Base-by-base conservation (phyloP, 1,140 invertebrate species). In the Caenorhabditis briggsae region DNA sequence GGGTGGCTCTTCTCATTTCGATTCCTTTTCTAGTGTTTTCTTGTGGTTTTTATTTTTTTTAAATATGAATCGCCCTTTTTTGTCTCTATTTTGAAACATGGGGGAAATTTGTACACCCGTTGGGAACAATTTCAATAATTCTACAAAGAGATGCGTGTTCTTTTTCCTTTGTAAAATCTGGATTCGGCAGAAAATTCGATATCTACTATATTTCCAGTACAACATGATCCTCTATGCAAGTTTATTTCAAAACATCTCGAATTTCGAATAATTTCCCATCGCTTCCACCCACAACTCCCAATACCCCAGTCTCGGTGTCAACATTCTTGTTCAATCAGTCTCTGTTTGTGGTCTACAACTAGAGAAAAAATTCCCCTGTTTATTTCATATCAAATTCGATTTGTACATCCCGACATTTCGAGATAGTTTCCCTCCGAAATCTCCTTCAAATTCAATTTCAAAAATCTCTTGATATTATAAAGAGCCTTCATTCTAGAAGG, bases 261-360 rank as follows among this genome's bases (percentile, higher is more conserved):
- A 78, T 78, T 78, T 78, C 70, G n/a, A 12, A 78, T 78, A 78
- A 78, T 78, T 78, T 78, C 70, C 70, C 70, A 78, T 50, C 43
- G 12, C 33, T 64, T 25, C 14, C 33, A 70, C 41, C 43, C 41
- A 12, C 64, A 46, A 70, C 64, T 70, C 41, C 33, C 16, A 58
- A 7, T 18, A 1, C 18, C n/a, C 56, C 33, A 46, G 43, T 70
- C 23, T 53, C 18, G 46, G 20, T 50, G 46, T 50, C 70, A 78
- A 78, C 70, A 78, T 78, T 78, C n/a, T 53, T 78, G 46, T 50
- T 78, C 70, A 78, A 78, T 78, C 70, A 78, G 46, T 18, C n/a
- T 70, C 41, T 9, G 70, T 50, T 50, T 78, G 46, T 53, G 9
- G 46, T 78, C 18, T 18, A 61, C 46, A 6, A n/a, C n/a, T n/a